Evolutionary conservation across 2,797 vertebrate genomes (phyloP).

Genomic region (Halcyon smyrnensis): DNA sequence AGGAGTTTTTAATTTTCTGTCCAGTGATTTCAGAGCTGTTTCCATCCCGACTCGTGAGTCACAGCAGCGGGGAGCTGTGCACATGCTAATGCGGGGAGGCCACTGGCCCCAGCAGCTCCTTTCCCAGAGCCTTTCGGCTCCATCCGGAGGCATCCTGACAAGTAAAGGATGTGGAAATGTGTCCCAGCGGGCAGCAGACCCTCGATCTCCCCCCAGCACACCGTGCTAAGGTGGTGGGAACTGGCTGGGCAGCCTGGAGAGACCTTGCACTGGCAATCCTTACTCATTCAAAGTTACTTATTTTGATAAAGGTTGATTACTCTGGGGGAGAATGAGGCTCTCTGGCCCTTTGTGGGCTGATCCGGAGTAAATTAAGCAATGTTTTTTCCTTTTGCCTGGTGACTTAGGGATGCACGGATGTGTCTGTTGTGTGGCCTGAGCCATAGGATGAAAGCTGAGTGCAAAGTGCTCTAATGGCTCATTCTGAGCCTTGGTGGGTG

Average conservation of each 20-base stretch:
- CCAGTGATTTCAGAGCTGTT: neutral
- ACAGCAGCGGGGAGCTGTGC: neutral
- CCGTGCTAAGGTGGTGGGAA: neutral
- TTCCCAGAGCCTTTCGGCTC: neutral
- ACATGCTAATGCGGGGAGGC: neutral
- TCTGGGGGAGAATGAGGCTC: neutral
- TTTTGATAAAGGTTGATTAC: neutral
- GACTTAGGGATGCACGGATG: neutral
- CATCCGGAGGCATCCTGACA: neutral
- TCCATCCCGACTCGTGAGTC: neutral
- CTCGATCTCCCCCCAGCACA: neutral
- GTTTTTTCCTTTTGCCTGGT: neutral
- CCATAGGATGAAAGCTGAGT: neutral
- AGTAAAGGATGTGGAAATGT: neutral
- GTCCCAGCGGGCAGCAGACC: neutral
- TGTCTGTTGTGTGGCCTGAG: neutral
- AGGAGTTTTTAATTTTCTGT: slow-evolving; percentile 4
- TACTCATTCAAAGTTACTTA: neutral
- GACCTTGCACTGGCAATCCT: neutral
- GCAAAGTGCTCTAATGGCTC: neutral
- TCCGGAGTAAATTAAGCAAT: neutral
- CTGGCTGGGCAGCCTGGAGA: neutral
- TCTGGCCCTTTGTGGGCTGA: neutral
- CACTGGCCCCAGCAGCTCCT: neutral
- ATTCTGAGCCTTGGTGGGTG: accelerated